phyloP scores from a whole-genome alignment of 2,888 invertebrate genomes.

The Drosophila kanekoi region DNA sequence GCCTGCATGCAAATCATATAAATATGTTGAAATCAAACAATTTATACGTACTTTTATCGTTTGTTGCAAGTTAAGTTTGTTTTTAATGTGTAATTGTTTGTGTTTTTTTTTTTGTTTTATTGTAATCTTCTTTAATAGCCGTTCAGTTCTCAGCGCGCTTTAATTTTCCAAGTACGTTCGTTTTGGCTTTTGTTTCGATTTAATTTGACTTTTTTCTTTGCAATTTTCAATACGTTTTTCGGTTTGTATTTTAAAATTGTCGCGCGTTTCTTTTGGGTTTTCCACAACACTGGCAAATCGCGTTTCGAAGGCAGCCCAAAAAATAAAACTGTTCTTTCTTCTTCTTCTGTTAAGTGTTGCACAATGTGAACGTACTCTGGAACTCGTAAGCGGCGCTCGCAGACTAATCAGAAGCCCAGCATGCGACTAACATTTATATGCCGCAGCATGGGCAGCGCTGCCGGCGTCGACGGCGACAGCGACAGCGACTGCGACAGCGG shows the following conservation, averaged over 20 bases:
- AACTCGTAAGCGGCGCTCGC: conserved; percentile 81
- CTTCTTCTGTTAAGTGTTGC: not conserved
- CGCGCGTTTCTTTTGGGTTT: conserved; percentile 44
- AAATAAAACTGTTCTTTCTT: conserved; percentile 14
- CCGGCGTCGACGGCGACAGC: conserved; percentile 7
- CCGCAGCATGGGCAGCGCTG: conserved; percentile 56
- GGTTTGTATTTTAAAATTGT: conserved; percentile 8
- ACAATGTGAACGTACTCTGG: conserved; percentile 57
- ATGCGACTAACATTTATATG: conserved; percentile 81
- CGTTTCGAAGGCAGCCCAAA: conserved; percentile 65
- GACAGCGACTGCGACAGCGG: not conserved
- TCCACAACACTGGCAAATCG: conserved; percentile 64
- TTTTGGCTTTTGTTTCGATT: not conserved
- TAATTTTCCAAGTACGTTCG: conserved; percentile 25
- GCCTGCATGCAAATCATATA: conserved; percentile 7
- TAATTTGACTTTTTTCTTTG: not conserved
- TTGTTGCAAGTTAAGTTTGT: conserved; percentile 2
- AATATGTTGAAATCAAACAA: too few species aligned
- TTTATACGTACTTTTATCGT: conserved; percentile 63
- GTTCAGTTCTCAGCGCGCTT: conserved; percentile 20
- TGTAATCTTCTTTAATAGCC: conserved; percentile 1
- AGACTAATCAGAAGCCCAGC: conserved; percentile 83
- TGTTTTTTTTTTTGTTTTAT: not conserved
- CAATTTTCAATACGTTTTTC: conserved; percentile 13
- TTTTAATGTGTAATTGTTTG: not conserved